Evolutionary conservation across 2,113 vertebrate genomes (phyloP), one percentile per base, ranked within the genome.

Genomic region (Micronycteris hirsuta): DNA sequence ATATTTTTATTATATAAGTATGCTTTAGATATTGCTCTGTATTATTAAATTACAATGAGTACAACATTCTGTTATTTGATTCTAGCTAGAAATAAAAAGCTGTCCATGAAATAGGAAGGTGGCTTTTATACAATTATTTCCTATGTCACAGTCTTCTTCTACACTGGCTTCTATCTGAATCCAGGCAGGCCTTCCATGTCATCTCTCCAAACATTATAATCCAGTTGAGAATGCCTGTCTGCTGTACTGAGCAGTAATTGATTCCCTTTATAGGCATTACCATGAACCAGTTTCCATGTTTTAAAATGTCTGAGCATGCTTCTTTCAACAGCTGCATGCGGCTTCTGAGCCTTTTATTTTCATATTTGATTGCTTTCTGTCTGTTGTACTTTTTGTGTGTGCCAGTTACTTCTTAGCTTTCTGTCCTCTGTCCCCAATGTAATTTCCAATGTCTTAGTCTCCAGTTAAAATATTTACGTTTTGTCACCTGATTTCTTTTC

Each of bases 191-290:
- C 9, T 83, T 86, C 33, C 82, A 10, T 91, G 73, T 96, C 91
- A 91, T 89, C 93, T 86, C 73, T 94, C 95, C 74, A 91, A 68
- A 91, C 78, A 43, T 86, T 41, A 83, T 91, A 94, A 93, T 93
- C 93, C 38, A 49, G 33, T 83, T 87, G 83, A 38, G 41, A 88
- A 82, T 2, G 56, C 31, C 70, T n/a, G 20, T 52, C 11, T 95
- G 94, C 93, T 41, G 68, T 54, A 71, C 3, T 58, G 89, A 89
- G 67, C 54, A 89, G 65, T 87, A 89, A 94, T 52, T 93, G 93
- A 97, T 95, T 76, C 74, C 71, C 52, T 86, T 80, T 80, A 74
- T 68, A 77, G 33, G 74, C 61, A 86, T 83, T 95, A 94, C 47
- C 71, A 67, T 8, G 41, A 31, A 54, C 47, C 36, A 38, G 33